These are phyloP conservation scores for Eupithecia abbreviata DNA, from an alignment of 2,888 invertebrate genomes.

Conservation along the genomic window DNA sequence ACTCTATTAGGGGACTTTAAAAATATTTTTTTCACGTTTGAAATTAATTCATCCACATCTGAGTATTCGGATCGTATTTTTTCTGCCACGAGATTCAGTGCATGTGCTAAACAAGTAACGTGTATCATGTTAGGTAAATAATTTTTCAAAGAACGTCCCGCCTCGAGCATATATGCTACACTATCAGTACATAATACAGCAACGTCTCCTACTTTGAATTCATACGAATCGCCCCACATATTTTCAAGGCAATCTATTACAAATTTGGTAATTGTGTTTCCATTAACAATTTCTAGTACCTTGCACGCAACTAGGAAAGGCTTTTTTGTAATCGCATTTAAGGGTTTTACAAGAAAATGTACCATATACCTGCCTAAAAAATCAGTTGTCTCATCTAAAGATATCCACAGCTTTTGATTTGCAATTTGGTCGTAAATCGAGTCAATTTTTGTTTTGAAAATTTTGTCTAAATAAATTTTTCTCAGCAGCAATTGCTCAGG, in stretches of 20 bases:
- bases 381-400: not conserved
- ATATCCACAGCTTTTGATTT: not conserved
- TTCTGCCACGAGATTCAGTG: not conserved
- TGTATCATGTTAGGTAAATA: not conserved
- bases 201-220: not conserved
- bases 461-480: not conserved
- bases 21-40: not conserved
- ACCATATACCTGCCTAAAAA: not conserved
- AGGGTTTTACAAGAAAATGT: not conserved
- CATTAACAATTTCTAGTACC: not conserved
- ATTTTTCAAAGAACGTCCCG: not conserved
- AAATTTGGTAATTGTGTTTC: not conserved
- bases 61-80: constrained; percentile 1
- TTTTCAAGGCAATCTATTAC: not conserved
- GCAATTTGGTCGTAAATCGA: not conserved
- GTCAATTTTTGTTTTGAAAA: not conserved
- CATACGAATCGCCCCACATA: not conserved
- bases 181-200: not conserved
- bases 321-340: not conserved
- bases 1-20: not conserved
- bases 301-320: not conserved
- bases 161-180: not conserved
- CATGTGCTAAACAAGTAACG: not conserved
- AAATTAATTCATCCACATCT: not conserved
- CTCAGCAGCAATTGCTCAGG: not conserved